Conservation (phyloP, 2,797 vertebrate genomes). For the Halcyon leucocephala region DNA sequence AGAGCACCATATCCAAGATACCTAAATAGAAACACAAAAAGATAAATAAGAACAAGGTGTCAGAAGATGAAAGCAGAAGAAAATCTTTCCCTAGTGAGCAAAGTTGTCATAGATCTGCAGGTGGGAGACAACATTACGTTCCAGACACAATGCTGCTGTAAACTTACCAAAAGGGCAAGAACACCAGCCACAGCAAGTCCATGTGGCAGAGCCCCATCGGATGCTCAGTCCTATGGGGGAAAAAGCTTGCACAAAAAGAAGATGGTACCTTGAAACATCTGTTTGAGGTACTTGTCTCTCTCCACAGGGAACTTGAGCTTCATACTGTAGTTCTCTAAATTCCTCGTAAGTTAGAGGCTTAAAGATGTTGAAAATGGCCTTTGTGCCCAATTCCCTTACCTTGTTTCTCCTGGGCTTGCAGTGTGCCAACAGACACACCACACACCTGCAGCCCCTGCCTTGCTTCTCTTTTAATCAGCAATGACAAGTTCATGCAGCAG, state of each 20-base stretch:
- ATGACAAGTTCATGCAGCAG: not conserved
- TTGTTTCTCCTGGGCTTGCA: not conserved
- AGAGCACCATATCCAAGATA: not conserved
- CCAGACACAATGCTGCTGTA: not conserved
- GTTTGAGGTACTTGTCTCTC: not conserved
- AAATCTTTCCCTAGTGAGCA: not conserved
- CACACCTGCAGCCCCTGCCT: not conserved
- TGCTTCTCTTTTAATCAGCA: constrained; percentile 8
- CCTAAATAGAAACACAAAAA: not conserved
- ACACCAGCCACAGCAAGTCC: not conserved
- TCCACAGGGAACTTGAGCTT: not conserved
- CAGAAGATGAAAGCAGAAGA: constrained; percentile 2
- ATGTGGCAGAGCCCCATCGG: not conserved
- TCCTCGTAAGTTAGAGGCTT: not conserved
- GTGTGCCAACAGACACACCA: not conserved
- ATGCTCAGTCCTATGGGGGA: not conserved
- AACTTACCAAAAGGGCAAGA: constrained; percentile 32
- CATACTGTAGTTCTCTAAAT: not conserved
- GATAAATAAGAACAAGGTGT: not conserved
- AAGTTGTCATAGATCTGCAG: not conserved
- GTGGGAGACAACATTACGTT: not conserved
- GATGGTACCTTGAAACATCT: not conserved
- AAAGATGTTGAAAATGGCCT: not conserved
- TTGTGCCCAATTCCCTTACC: not conserved
- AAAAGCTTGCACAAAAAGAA: not conserved